Conservation (phyloP, 2,797 vertebrate species). For the Triplophysa yarkandensis region DNA sequence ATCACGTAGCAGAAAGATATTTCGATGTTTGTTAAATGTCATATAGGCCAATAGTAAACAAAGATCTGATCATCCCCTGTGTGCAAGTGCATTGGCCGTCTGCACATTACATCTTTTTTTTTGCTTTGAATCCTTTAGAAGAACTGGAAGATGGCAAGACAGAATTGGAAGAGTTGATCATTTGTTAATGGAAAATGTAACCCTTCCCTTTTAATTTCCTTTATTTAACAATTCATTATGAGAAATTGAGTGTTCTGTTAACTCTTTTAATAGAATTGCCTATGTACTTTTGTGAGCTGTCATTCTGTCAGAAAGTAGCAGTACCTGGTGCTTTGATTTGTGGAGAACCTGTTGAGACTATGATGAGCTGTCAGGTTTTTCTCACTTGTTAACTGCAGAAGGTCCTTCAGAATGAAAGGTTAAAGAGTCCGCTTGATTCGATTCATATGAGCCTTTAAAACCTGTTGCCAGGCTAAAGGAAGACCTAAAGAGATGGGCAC, state of each 20-base stretch:
- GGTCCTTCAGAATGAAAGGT: slow-evolving; percentile 29
- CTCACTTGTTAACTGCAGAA: slow-evolving; percentile 33
- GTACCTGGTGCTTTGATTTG: slow-evolving; percentile 12
- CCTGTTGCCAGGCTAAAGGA: slow-evolving; percentile 41
- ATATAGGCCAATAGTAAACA: not conserved
- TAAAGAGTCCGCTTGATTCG: slow-evolving; percentile 45
- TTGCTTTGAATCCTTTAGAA: not conserved
- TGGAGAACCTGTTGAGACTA: slow-evolving; percentile 38
- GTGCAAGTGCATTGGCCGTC: not conserved
- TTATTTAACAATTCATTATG: not conserved
- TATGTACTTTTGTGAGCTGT: not conserved
- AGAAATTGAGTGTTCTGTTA: not conserved
- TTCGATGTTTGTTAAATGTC: too few species aligned
- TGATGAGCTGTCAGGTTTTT: slow-evolving; percentile 43
- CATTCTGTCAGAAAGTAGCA: not conserved
- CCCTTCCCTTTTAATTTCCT: not conserved
- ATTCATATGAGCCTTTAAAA: slow-evolving; percentile 37
- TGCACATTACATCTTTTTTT: not conserved
- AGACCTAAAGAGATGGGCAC: slow-evolving; percentile 9
- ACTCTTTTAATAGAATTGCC: not conserved
- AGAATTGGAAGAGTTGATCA: not conserved
- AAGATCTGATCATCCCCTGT: not conserved
- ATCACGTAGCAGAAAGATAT: not conserved
- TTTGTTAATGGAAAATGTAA: not conserved
- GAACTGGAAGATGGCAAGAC: not conserved